These are phyloP conservation scores for Megathymus violae DNA, from an alignment of 1,140 invertebrate genomes.

Conservation along the genomic window DNA sequence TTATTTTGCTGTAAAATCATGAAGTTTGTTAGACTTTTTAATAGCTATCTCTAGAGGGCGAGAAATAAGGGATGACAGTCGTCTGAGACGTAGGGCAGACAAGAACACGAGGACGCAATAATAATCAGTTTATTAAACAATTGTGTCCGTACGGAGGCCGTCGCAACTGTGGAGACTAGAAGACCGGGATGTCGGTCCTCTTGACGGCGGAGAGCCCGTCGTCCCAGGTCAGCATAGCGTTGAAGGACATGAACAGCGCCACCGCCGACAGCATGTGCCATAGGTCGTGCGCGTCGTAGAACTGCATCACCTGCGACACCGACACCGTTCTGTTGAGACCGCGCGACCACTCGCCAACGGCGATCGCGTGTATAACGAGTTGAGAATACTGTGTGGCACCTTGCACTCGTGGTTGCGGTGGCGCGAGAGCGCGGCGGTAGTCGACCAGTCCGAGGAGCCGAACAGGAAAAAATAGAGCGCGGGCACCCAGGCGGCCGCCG, in stretches of 20 bases:
- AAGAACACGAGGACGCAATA: background rate
- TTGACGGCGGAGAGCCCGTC: conserved; percentile 90
- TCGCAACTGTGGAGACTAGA: conserved; percentile 76
- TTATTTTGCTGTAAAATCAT: no score
- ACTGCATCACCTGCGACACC: no score
- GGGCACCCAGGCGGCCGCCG: conserved; percentile 61
- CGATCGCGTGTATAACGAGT: no score
- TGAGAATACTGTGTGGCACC: conserved; percentile 65
- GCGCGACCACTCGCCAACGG: no score
- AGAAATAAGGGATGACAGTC: no score
- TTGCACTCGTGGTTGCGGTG: conserved; percentile 90
- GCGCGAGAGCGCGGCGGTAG: conserved; percentile 91
- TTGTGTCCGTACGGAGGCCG: no score
- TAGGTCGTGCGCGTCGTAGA: conserved; percentile 95
- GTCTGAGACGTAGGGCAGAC: no score
- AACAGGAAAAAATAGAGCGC: conserved; percentile 74
- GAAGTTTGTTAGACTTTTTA: no score
- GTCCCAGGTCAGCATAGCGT: conserved; percentile 91
- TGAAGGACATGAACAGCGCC: conserved; percentile 96
- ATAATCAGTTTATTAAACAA: conserved; percentile 21
- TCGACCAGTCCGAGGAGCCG: conserved; percentile 70
- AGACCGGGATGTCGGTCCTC: conserved; percentile 90
- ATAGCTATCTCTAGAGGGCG: no score
- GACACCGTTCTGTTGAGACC: no score
- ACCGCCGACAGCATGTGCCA: conserved; percentile 97